Percentiles rank a stretch among this genome's conserved stretches.
Evolutionary conservation across 2,797 vertebrate genomes (phyloP).

Genomic region (Halcyon chelicuti): DNA sequence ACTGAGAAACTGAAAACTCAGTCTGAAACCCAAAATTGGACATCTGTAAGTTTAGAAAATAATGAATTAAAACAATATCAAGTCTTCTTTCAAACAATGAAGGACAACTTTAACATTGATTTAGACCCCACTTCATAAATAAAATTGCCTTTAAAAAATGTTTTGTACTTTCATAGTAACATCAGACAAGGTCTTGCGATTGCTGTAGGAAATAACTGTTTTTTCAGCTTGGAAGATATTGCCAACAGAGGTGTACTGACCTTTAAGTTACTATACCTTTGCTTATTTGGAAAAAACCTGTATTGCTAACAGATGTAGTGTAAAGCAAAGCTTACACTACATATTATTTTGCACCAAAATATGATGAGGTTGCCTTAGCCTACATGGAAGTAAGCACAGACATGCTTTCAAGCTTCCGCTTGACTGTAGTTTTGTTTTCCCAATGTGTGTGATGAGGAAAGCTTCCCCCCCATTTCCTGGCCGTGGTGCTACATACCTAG

Average conservation of each 20-base stretch:
- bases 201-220: neutral
- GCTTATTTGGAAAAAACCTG: neutral
- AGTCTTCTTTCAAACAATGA: neutral
- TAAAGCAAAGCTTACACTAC: neutral
- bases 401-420: neutral
- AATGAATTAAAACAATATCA: neutral
- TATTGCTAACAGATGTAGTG: neutral
- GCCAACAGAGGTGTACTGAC: neutral
- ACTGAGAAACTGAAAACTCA: no score
- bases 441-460: neutral
- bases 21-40: neutral
- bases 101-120: neutral
- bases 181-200: neutral
- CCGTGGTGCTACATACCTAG: neutral
- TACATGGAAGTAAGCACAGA: neutral
- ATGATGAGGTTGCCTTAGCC: neutral
- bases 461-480: neutral
- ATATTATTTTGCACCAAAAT: neutral
- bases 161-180: neutral
- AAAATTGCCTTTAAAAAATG: neutral
- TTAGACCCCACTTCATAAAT: neutral
- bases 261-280: neutral
- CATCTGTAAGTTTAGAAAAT: neutral
- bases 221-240: neutral
- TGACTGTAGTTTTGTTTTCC: neutral